phyloP scores from a whole-genome alignment of 2,113 vertebrate genomes.

The Thamnophis sirtalis region DNA sequence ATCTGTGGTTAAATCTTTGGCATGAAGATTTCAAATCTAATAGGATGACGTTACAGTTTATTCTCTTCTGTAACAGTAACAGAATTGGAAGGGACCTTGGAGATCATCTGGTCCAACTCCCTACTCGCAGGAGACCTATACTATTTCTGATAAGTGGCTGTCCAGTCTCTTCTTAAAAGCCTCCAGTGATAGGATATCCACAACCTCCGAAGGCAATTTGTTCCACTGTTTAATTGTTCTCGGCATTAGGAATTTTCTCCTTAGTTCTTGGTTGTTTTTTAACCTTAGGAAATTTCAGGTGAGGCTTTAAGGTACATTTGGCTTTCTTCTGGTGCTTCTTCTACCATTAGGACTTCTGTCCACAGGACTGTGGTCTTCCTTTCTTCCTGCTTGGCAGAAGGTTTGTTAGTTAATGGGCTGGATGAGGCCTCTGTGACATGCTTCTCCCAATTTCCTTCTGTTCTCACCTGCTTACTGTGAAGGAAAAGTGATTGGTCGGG shows the following conservation, averaged over 20 bases:
- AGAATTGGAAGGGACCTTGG: background rate
- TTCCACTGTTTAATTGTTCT: background rate
- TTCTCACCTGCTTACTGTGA: background rate
- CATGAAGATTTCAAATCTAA: background rate
- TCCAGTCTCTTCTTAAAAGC: background rate
- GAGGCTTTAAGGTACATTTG: background rate
- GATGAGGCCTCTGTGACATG: background rate
- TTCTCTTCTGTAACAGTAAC: background rate
- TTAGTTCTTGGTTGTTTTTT: background rate
- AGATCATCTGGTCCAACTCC: background rate
- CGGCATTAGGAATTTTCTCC: background rate
- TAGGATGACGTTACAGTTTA: background rate
- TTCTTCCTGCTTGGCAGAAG: background rate
- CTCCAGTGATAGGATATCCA: background rate
- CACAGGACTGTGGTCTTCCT: background rate
- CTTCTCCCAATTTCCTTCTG: too few relatives aligned
- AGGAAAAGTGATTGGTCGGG: background rate
- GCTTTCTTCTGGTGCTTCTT: background rate
- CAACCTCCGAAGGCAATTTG: background rate
- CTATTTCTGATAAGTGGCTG: background rate
- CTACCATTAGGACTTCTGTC: background rate
- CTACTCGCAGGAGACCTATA: background rate
- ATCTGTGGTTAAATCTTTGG: background rate
- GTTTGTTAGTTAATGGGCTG: too few relatives aligned
- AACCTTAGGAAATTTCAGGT: background rate